phyloP scores from a whole-genome alignment of 2,888 invertebrate genomes.

The Tetragonisca angustula region DNA sequence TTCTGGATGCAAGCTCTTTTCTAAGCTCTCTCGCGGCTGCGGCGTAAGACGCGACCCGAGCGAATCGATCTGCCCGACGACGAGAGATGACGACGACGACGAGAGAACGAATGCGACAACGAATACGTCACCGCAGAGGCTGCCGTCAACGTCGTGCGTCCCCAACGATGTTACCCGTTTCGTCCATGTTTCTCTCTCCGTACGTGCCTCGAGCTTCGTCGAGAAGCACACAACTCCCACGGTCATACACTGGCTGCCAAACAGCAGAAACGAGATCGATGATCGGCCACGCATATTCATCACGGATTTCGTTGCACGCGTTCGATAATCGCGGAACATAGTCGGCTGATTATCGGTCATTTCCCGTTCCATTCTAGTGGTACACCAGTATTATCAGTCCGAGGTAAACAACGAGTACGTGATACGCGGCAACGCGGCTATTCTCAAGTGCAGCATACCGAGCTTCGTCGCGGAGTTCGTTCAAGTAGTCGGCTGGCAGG shows the following conservation, averaged over 20 bases:
- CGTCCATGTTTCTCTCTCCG: background rate
- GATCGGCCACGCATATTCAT: slow-evolving; percentile 14
- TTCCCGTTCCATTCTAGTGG: slow-evolving; percentile 87
- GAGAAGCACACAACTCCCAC: background rate
- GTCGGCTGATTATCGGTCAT: slow-evolving; percentile 33
- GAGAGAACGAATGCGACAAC: slow-evolving; percentile 35
- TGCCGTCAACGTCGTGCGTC: slow-evolving; percentile 71
- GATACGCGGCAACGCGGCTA: slow-evolving; percentile 94
- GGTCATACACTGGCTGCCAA: background rate
- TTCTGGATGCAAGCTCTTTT: slow-evolving; percentile 36
- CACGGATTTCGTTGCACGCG: slow-evolving; percentile 16
- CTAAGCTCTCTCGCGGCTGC: slow-evolving; percentile 43
- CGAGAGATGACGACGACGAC: slow-evolving; percentile 41
- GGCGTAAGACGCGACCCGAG: slow-evolving; percentile 59
- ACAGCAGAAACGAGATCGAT: slow-evolving; percentile 25
- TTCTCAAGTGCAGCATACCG: slow-evolving; percentile 95
- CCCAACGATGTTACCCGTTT: background rate
- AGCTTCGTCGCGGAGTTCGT: slow-evolving; percentile 96
- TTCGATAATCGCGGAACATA: background rate
- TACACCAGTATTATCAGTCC: slow-evolving; percentile 94
- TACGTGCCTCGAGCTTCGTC: no score
- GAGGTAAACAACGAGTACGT: slow-evolving; percentile 96
- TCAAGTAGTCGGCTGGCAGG: slow-evolving; percentile 92
- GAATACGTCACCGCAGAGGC: slow-evolving; percentile 45
- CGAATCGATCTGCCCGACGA: slow-evolving; percentile 68